phyloP scores from a whole-genome alignment of 2,888 invertebrate species.

The Mystacides longicornis region DNA sequence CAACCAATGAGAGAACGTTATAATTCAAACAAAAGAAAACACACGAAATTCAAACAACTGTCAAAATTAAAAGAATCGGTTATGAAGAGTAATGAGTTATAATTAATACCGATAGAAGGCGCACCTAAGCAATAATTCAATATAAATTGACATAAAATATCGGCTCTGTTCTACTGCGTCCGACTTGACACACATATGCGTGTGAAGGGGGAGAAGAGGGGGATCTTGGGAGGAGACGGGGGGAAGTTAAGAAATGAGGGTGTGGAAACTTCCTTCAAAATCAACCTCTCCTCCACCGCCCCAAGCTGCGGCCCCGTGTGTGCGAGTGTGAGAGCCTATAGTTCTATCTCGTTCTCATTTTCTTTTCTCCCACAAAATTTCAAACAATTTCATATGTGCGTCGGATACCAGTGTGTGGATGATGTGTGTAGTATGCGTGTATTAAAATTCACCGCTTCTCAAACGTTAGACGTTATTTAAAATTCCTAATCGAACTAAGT shows the following conservation, averaged over 20 bases:
- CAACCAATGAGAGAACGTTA: background rate
- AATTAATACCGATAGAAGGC: background rate
- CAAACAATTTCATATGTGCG: slow-evolving; percentile 2
- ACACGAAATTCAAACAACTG: background rate
- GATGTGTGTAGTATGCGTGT: no score
- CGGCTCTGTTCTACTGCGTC: background rate
- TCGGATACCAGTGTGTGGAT: no score
- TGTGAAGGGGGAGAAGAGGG: background rate
- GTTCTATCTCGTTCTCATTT: background rate
- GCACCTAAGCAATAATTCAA: background rate
- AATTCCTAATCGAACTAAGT: no score
- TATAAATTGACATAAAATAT: background rate
- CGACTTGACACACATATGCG: slow-evolving; percentile 5
- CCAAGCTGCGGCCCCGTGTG: background rate
- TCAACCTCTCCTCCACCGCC: background rate
- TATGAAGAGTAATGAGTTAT: background rate
- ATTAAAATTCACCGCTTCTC: no score
- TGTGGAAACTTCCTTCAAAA: slow-evolving; percentile 1
- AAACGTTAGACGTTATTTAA: no score
- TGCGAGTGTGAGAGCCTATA: background rate
- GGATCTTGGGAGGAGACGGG: background rate
- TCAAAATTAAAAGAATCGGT: background rate
- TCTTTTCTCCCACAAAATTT: background rate
- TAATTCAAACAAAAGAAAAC: background rate
- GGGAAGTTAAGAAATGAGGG: background rate